Evolutionary conservation across 2,888 invertebrate species (phyloP).

Genomic region (Argynnis bischoffii): DNA sequence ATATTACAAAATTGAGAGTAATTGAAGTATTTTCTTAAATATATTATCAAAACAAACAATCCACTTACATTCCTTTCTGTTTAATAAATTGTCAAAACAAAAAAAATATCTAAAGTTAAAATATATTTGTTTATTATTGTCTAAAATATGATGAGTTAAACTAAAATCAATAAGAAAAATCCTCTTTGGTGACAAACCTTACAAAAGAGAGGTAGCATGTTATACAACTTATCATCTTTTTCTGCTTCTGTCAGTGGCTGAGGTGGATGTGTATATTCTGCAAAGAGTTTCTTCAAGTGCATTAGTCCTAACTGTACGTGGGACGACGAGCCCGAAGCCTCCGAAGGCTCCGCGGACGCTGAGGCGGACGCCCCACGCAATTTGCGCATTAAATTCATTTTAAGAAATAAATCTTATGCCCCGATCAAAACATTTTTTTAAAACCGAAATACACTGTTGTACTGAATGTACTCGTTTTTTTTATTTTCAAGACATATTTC

Average conservation of each 20-base stretch:
- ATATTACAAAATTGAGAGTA: no score
- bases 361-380: slow-evolving; percentile 84
- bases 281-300: slow-evolving; percentile 97
- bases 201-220: slow-evolving; percentile 98
- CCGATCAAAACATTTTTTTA: slow-evolving; percentile 37
- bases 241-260: slow-evolving; percentile 90
- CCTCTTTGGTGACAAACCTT: slow-evolving; percentile 85
- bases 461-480: slow-evolving; percentile 23
- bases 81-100: no score
- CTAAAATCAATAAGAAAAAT: slow-evolving; percentile 9
- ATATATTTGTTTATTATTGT: no score
- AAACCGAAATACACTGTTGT: slow-evolving; percentile 4
- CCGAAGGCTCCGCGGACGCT: slow-evolving; percentile 79
- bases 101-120: no score
- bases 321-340: slow-evolving; percentile 84
- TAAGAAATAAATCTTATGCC: slow-evolving; percentile 36
- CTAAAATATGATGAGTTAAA: no score
- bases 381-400: slow-evolving; percentile 96
- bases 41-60: no score
- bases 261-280: slow-evolving; percentile 95
- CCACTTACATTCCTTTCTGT: no score
- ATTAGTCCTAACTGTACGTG: slow-evolving; percentile 95
- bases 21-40: no score
- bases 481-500: slow-evolving; percentile 31
- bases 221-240: slow-evolving; percentile 96